Conservation (phyloP, 2,113 vertebrate genomes). For the Parus major region DNA sequence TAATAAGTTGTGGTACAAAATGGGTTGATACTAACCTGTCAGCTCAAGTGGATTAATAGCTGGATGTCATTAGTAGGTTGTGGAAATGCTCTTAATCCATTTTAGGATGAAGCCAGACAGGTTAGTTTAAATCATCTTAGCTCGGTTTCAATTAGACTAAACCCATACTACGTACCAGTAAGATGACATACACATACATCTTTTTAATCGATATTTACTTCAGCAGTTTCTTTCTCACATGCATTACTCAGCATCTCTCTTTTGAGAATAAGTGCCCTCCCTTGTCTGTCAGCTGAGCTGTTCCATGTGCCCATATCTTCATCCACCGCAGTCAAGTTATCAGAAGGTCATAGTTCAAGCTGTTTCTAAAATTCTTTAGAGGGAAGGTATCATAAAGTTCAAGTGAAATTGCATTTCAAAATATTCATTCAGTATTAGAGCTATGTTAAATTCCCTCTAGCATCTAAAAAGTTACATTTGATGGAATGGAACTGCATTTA, state of each 20-base stretch:
- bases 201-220: background rate
- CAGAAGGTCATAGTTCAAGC: background rate
- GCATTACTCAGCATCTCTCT: background rate
- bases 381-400: background rate
- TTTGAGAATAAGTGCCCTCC: background rate
- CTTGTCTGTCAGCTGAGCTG: background rate
- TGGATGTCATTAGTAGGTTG: background rate
- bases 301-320: background rate
- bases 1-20: background rate
- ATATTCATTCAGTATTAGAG: background rate
- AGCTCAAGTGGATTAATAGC: slow-evolving; percentile 35
- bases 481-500: background rate
- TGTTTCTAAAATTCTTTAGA: background rate
- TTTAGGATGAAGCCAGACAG: background rate
- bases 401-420: background rate
- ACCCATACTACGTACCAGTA: background rate
- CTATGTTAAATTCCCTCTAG: background rate
- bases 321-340: background rate
- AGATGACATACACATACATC: background rate
- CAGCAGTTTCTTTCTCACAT: background rate
- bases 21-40: slow-evolving; percentile 16
- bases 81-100: background rate
- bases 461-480: background rate
- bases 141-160: slow-evolving; percentile 20
- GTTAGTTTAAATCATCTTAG: slow-evolving; percentile 51